phyloP scores from a whole-genome alignment of 2,888 invertebrate genomes.

The Hemicrepidius hirtus region DNA sequence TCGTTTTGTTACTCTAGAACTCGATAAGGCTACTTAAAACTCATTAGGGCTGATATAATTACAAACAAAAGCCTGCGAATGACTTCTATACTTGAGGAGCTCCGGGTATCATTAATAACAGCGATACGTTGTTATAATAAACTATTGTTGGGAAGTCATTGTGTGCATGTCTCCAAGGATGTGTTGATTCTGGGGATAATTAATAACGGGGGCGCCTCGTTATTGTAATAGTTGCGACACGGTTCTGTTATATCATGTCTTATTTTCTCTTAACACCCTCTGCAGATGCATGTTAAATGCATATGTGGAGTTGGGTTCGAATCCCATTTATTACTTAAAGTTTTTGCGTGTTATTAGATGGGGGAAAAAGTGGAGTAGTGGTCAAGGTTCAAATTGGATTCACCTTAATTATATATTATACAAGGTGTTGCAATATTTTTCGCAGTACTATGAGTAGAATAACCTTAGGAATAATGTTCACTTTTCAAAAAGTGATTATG shows the following conservation, averaged over 20 bases:
- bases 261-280: too few species aligned
- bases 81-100: conserved; percentile 67
- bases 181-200: conserved; percentile 68
- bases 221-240: conserved; percentile 47
- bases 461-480: background rate
- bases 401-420: too few species aligned
- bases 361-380: too few species aligned
- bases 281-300: too few species aligned
- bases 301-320: too few species aligned
- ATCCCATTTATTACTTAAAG: too few species aligned
- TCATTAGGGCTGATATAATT: conserved; percentile 68
- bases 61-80: conserved; percentile 67
- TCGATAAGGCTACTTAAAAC: conserved; percentile 67
- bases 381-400: too few species aligned
- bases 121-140: conserved; percentile 70
- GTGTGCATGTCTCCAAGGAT: conserved; percentile 70
- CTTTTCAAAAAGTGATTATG: conserved; percentile 50
- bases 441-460: background rate
- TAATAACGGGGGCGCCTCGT: conserved; percentile 62
- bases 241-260: conserved; percentile 13
- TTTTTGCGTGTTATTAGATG: too few species aligned
- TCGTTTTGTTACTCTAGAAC: conserved; percentile 7
- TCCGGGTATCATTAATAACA: conserved; percentile 68
- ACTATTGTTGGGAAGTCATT: conserved; percentile 69
- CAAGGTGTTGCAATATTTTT: too few species aligned